Evolutionary conservation across 2,797 vertebrate species (phyloP).

Genomic region (Alfaro cultratus): DNA sequence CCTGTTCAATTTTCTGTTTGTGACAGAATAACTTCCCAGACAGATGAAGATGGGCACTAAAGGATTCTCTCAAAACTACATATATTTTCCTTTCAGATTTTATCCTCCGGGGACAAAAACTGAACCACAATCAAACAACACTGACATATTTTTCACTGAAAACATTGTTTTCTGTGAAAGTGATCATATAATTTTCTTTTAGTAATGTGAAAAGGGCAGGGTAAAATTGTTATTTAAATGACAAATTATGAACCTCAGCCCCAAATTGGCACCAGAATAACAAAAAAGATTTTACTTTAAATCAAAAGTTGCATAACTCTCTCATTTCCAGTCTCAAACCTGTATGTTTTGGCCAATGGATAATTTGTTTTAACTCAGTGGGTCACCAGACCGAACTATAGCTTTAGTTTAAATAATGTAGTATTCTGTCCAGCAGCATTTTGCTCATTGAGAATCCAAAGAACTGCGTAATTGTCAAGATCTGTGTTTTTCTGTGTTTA

Average conservation of each 20-base stretch:
- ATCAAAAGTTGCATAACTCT: not conserved
- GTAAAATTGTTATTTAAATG: not conserved
- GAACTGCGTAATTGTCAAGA: not conserved
- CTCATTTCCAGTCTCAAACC: not conserved
- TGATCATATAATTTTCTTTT: not conserved
- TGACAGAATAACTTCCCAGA: constrained; percentile 23
- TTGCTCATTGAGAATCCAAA: not conserved
- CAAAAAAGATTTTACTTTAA: not conserved
- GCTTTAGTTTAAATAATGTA: not conserved
- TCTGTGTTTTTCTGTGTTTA: too few relatives aligned
- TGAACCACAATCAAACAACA: constrained; percentile 1
- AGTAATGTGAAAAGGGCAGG: not conserved
- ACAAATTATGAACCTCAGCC: not conserved
- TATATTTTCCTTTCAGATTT: not conserved
- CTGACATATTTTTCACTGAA: not conserved
- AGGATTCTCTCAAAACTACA: not conserved
- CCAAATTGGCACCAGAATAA: not conserved
- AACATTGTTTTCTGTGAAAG: not conserved
- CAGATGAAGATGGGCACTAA: not conserved
- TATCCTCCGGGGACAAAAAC: not conserved
- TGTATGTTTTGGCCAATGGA: not conserved
- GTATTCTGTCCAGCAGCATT: not conserved
- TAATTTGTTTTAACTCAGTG: not conserved
- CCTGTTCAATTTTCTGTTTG: not conserved
- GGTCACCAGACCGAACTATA: not conserved